phyloP scores from a whole-genome alignment of 2,888 invertebrate genomes.

The Yponomeuta sedellus region DNA sequence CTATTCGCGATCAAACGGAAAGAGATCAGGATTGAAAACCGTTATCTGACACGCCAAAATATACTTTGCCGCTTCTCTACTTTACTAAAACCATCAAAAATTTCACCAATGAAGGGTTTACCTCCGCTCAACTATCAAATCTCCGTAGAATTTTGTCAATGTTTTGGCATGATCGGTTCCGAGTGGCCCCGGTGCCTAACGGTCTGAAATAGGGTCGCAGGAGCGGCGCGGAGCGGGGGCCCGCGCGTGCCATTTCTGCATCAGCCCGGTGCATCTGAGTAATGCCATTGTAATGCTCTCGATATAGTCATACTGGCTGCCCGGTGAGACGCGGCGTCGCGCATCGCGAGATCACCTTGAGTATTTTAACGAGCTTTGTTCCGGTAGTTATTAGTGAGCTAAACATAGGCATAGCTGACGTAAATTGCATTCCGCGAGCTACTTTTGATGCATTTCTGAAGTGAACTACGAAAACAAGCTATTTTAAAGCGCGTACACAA shows the following conservation, averaged over 20 bases:
- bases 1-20: constrained; percentile 14
- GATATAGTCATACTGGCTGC: constrained; percentile 50
- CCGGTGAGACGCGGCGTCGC: constrained; percentile 21
- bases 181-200: not conserved
- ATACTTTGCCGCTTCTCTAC: not conserved
- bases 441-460: not conserved
- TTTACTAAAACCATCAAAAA: not conserved
- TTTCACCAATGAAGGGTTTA: not conserved
- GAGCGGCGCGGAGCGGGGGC: constrained; percentile 46
- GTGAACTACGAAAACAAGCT: not conserved
- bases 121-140: not conserved
- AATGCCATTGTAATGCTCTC: constrained; percentile 74
- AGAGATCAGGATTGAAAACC: not conserved
- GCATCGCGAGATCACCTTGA: constrained; percentile 19
- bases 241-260: constrained; percentile 74
- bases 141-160: not conserved
- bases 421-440: not conserved
- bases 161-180: not conserved
- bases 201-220: constrained; percentile 25
- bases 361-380: constrained; percentile 6
- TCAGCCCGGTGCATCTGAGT: constrained; percentile 75
- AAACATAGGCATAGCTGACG: not conserved
- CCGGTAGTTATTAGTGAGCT: not conserved
- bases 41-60: not conserved
- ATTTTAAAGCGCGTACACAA: not conserved